phyloP scores from a whole-genome alignment of 1,140 invertebrate genomes.

The Nephila pilipes region DNA sequence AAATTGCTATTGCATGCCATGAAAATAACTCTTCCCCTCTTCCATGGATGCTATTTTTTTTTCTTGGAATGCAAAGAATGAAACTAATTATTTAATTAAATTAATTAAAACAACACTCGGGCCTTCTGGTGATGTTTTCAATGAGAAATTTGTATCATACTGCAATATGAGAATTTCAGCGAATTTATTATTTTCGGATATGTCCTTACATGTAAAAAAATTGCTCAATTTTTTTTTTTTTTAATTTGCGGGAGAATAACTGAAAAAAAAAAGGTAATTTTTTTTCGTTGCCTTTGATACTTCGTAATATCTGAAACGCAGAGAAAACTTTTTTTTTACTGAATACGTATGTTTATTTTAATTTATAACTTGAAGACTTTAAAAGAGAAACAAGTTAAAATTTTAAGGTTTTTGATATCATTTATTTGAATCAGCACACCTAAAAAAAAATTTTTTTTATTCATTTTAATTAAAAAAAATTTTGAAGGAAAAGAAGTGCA shows the following conservation, averaged over 20 bases:
- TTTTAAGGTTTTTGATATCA: not conserved
- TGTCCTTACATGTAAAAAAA: not conserved
- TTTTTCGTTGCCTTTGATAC: not conserved
- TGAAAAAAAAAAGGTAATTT: not conserved
- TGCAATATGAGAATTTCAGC: not conserved
- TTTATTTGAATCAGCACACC: no score
- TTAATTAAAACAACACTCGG: conserved; percentile 38
- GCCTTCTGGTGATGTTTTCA: conserved; percentile 49
- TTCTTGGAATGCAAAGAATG: conserved; percentile 59
- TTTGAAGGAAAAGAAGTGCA: no score
- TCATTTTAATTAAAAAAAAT: no score
- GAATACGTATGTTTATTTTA: not conserved
- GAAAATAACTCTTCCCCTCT: conserved; percentile 50
- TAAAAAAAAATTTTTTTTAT: no score
- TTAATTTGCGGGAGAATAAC: not conserved
- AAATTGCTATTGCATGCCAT: conserved; percentile 66
- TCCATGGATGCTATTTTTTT: conserved; percentile 22
- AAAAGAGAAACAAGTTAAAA: not conserved
- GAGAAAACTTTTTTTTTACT: no score
- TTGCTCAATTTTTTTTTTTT: not conserved
- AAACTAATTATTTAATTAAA: conserved; percentile 75
- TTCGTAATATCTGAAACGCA: not conserved
- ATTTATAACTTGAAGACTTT: not conserved
- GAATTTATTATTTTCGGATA: not conserved
- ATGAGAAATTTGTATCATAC: conserved; percentile 59